These are phyloP conservation scores for Drosophila lutescens DNA, from an alignment of 2,888 invertebrate genomes.

Conservation along the genomic window DNA sequence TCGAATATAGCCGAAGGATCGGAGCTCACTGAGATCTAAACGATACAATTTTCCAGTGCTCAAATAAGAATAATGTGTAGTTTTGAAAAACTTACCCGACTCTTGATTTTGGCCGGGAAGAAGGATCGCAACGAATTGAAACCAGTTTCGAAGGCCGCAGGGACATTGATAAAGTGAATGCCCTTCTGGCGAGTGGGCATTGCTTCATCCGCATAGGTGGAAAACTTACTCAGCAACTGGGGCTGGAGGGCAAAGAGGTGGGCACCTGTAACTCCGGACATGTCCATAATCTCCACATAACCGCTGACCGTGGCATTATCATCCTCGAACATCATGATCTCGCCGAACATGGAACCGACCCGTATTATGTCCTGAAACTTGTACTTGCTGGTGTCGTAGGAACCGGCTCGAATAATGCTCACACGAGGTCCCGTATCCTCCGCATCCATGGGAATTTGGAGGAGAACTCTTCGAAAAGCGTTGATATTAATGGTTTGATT, in stretches of 20 bases:
- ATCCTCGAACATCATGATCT: conserved; percentile 87
- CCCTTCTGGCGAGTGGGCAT: conserved; percentile 88
- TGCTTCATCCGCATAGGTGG: conserved; percentile 86
- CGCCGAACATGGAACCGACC: conserved; percentile 87
- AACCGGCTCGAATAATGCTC: conserved; percentile 85
- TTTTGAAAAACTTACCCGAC: conserved; percentile 85
- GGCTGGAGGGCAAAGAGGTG: conserved; percentile 87
- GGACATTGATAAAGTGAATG: conserved; percentile 87
- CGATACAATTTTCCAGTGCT: background rate
- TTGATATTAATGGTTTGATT: background rate
- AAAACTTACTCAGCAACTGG: conserved; percentile 86
- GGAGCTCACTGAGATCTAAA: conserved; percentile 86
- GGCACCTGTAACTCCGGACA: conserved; percentile 85
- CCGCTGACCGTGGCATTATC: conserved; percentile 87
- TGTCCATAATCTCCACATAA: conserved; percentile 86
- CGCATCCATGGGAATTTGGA: conserved; percentile 79
- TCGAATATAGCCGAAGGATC: conserved; percentile 86
- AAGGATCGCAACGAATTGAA: conserved; percentile 87
- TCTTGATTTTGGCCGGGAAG: conserved; percentile 87
- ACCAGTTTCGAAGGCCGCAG: conserved; percentile 86
- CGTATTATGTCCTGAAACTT: conserved; percentile 86
- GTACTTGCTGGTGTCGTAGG: conserved; percentile 85
- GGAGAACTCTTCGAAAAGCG: conserved; percentile 60
- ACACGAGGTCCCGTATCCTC: conserved; percentile 85
- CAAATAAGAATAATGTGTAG: background rate